Percentiles rank a stretch among this genome's conserved stretches.
phyloP scores from a whole-genome alignment of 2,797 vertebrate species.

The Borostomias antarcticus region DNA sequence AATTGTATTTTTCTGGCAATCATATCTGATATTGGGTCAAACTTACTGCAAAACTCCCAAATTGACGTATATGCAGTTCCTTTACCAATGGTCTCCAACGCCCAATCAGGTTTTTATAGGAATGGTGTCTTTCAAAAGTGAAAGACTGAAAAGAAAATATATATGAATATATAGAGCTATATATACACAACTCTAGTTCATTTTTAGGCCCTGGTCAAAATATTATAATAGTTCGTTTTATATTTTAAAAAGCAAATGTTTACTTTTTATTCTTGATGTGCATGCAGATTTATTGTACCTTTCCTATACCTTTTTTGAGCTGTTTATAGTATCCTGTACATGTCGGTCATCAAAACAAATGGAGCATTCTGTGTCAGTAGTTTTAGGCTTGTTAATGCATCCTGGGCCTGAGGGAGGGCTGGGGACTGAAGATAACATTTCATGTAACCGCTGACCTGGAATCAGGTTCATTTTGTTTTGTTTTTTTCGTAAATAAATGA shows the following conservation, averaged over 20 bases:
- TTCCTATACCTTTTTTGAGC: conserved; percentile 80
- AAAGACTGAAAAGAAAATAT: conserved; percentile 36
- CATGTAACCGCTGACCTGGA: conserved; percentile 76
- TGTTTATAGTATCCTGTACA: conserved; percentile 82
- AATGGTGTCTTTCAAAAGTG: conserved; percentile 15
- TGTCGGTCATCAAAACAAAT: conserved; percentile 72
- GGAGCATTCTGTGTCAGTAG: conserved; percentile 78
- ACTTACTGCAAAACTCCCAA: conserved; percentile 19
- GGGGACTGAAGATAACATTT: conserved; percentile 73
- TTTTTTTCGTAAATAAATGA: conserved; percentile 82
- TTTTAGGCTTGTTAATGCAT: conserved; percentile 80
- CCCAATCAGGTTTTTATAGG: conserved; percentile 23
- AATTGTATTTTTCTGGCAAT: conserved; percentile 17
- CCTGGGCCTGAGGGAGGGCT: conserved; percentile 64
- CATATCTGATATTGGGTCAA: conserved; percentile 14
- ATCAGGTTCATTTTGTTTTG: conserved; percentile 44
- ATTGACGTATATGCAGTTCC: conserved; percentile 9
- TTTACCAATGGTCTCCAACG: conserved; percentile 27
- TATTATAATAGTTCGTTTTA: conserved; percentile 61
- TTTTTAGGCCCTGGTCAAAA: conserved; percentile 51
- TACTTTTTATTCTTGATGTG: conserved; percentile 84
- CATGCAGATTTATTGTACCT: conserved; percentile 83
- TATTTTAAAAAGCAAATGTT: conserved; percentile 73
- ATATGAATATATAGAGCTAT: conserved; percentile 47
- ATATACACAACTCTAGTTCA: conserved; percentile 41